A percentile compares a stretch with the other conserved stretches of the same genome.
phyloP scores from a whole-genome alignment of 2,113 vertebrate species.

The Axis porcinus region DNA sequence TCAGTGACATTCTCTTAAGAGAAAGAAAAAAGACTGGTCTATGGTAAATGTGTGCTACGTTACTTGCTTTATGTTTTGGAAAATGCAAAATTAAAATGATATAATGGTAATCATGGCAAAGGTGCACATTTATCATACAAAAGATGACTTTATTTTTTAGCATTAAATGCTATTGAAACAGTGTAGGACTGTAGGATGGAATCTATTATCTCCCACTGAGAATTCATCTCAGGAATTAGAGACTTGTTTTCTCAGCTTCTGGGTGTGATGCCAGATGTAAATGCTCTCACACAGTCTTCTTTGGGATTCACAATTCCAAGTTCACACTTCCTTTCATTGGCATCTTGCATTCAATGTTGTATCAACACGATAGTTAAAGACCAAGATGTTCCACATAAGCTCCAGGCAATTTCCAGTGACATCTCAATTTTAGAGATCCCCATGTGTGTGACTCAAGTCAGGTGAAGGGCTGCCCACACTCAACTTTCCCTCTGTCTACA shows the following conservation, averaged over 20 bases:
- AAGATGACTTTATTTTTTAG: background rate
- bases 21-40: background rate
- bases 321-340: background rate
- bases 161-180: background rate
- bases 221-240: no score
- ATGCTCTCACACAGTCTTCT: accelerated
- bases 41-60: background rate
- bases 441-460: accelerated
- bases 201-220: background rate
- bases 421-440: no score
- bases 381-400: no score
- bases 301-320: background rate
- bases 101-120: background rate
- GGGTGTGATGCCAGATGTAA: accelerated
- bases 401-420: background rate
- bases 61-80: background rate
- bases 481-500: background rate
- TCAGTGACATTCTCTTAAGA: background rate
- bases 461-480: background rate
- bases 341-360: accelerated
- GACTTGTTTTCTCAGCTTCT: background rate
- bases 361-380: no score
- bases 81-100: background rate
- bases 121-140: background rate
- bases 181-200: background rate